These are phyloP conservation scores for Tachina lurida DNA, from an alignment of 2,888 invertebrate genomes.

Conservation along the genomic window DNA sequence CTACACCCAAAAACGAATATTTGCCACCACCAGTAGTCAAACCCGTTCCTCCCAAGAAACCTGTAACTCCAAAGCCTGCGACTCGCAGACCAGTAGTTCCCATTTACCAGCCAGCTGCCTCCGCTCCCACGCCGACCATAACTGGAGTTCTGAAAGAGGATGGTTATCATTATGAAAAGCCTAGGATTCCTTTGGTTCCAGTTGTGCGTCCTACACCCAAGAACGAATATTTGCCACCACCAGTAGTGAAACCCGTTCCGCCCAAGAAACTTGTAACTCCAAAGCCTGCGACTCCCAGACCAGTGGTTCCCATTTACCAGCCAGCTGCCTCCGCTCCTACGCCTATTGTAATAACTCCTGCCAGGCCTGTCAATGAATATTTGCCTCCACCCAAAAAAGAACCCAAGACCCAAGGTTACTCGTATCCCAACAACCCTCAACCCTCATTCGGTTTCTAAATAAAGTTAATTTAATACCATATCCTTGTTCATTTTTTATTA, in stretches of 20 bases:
- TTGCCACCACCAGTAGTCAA: background rate
- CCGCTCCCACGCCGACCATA: no score
- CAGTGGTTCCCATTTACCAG: no score
- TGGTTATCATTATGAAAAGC: background rate
- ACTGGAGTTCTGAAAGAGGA: no score
- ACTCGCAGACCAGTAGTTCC: constrained; percentile 18
- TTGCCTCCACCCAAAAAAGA: constrained; percentile 68
- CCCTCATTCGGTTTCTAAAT: constrained; percentile 78
- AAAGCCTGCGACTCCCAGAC: constrained; percentile 34
- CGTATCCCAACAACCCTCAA: constrained; percentile 79
- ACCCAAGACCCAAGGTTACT: constrained; percentile 74
- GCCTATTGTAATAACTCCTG: constrained; percentile 7
- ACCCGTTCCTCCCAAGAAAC: background rate
- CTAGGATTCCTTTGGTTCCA: background rate
- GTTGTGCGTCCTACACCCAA: constrained; percentile 13
- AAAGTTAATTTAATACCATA: constrained; percentile 11
- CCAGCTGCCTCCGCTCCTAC: no score
- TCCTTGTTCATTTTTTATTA: constrained; percentile 32
- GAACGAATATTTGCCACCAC: constrained; percentile 28
- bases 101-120: no score
- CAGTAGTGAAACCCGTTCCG: background rate
- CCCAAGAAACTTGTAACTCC: constrained; percentile 9
- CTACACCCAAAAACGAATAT: constrained; percentile 43
- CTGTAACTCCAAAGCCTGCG: constrained; percentile 17
- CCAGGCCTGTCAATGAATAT: constrained; percentile 22